Evolutionary conservation across 2,797 vertebrate species (phyloP).

Genomic region (Acrocephalus scirpaceus): DNA sequence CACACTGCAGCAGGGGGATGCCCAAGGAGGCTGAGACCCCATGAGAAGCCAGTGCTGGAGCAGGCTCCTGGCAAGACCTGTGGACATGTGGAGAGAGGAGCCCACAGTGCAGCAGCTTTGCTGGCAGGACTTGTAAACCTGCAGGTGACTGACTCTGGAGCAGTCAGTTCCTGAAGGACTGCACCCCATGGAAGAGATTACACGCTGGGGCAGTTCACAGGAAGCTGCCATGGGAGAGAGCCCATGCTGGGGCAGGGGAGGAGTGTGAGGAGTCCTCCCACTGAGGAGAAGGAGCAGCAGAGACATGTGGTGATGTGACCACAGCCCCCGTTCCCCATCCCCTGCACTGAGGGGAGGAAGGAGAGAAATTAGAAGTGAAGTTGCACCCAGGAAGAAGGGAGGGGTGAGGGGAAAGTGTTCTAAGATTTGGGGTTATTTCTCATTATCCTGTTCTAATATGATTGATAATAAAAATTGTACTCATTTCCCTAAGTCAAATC

Average conservation of each 20-base stretch:
- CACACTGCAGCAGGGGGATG: not conserved
- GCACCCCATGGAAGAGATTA: not conserved
- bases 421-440: not conserved
- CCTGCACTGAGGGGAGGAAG: not conserved
- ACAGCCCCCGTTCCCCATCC: not conserved
- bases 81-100: not conserved
- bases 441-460: not conserved
- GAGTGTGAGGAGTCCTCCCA: not conserved
- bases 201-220: not conserved
- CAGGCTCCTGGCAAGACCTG: not conserved
- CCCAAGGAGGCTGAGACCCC: not conserved
- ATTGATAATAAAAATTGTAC: not conserved
- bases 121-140: not conserved
- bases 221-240: not conserved
- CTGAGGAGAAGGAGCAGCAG: not conserved
- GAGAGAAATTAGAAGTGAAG: not conserved
- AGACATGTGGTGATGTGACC: not conserved
- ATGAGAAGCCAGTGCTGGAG: not conserved
- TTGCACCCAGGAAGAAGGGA: not conserved
- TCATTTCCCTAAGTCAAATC: not conserved
- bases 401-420: not conserved
- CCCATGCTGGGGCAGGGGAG: fast-evolving
- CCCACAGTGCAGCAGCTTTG: not conserved
- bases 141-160: not conserved
- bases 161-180: not conserved